Evolutionary conservation across 2,113 vertebrate genomes (phyloP), one percentile per base, ranked within the genome.

Genomic region (Xenus cinereus): DNA sequence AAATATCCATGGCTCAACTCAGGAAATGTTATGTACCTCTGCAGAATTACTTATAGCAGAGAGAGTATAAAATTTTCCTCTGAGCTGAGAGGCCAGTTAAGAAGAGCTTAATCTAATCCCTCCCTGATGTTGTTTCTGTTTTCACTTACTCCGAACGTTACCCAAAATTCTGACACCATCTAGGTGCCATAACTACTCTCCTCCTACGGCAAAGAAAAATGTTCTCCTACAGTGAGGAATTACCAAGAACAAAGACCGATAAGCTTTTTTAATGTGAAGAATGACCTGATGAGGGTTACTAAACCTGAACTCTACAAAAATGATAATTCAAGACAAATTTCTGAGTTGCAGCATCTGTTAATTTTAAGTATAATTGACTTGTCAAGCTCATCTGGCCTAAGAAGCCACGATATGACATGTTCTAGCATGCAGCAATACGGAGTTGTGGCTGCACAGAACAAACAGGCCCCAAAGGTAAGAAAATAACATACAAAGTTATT

Each of bases 381-480:
- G 16, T 63, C 64, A 83, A 83, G 67, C 46, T 56, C 19, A 76
- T 32, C 35, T 46, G 66, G 56, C 20, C 39, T n/a, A 69, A 62
- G 66, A 37, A 91, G 69, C 45, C 39, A 12, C 0, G 5, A 43
- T 16, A 48, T 0, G 1, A 46, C 53, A 33, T 11, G 50, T 10
- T 84, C 27, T 28, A 73, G 19, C 33, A 46, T 6, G 20, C 41
- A 72, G 6, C 41, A 66, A 53, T n/a, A 24, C 2, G 27, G 45
- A 91, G 54, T 10, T 62, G 24, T 28, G 71, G 43, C 39, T 66
- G 45, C 30, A 59, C 33, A 69, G 24, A 48, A 71, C 13, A 48
- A 63, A 67, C 18, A 64, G 62, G 82, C 37, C 37, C 32, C 87
- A 69, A 67, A 72, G 1, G 4, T 17, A 82, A 62, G 73, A 89